Conservation (phyloP, 2,888 invertebrate species). For the Megalurothrips usitatus region DNA sequence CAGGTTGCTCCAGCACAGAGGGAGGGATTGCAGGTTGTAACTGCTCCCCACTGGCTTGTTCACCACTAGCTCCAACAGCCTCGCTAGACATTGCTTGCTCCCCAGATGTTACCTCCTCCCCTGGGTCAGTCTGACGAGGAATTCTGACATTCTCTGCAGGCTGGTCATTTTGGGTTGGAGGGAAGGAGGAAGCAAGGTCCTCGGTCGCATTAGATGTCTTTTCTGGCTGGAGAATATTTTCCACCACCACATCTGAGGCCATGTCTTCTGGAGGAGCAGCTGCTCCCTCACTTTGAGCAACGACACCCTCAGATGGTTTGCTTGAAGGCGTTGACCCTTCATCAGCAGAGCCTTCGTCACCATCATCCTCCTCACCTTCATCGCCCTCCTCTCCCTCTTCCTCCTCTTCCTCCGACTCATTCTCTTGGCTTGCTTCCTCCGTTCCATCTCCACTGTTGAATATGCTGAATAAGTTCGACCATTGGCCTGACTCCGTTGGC, state of each 20-base stretch:
- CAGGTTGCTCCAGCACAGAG: background rate
- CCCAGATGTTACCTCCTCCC: background rate
- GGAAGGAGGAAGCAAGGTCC: background rate
- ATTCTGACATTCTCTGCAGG: background rate
- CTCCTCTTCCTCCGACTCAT: background rate
- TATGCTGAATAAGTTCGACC: background rate
- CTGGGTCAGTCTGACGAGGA: background rate
- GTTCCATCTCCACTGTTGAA: background rate
- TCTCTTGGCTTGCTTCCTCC: background rate
- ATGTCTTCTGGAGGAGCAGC: background rate
- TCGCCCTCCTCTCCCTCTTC: background rate
- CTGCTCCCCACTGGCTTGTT: background rate
- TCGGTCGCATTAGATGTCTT: background rate
- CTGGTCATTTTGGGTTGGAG: background rate
- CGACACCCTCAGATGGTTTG: background rate
- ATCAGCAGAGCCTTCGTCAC: background rate
- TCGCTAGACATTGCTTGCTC: background rate
- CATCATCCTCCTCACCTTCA: background rate
- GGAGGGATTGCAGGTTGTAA: background rate
- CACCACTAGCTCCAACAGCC: background rate
- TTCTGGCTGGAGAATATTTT: background rate
- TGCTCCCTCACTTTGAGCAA: background rate
- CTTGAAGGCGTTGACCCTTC: background rate
- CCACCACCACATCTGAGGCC: background rate
- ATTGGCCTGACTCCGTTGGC: background rate